phyloP scores from a whole-genome alignment of 2,797 vertebrate species.

The Danio tinwini region DNA sequence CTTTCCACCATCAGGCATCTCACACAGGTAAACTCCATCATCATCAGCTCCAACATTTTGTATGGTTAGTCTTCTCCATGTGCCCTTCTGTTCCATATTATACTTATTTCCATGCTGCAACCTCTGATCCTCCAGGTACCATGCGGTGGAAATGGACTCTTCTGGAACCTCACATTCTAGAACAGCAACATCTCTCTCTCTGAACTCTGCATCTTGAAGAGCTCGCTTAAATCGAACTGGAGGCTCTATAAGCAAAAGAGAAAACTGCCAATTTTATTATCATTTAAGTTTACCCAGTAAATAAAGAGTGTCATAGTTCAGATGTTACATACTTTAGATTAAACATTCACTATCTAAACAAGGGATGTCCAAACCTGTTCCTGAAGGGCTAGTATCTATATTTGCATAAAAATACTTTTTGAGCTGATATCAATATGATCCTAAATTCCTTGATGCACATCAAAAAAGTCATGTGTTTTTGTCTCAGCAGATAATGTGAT shows the following conservation, averaged over 20 bases:
- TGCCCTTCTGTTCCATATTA: slow-evolving; percentile 88
- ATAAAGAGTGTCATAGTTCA: background rate
- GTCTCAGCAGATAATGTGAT: too few relatives aligned
- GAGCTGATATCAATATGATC: too few relatives aligned
- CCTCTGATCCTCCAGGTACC: slow-evolving; percentile 94
- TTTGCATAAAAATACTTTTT: too few relatives aligned
- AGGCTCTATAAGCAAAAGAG: slow-evolving; percentile 75
- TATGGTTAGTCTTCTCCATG: slow-evolving; percentile 86
- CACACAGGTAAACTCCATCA: slow-evolving; percentile 94
- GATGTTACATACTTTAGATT: background rate
- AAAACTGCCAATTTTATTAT: background rate
- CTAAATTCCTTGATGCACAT: too few relatives aligned
- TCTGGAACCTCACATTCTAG: slow-evolving; percentile 93
- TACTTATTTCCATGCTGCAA: slow-evolving; percentile 90
- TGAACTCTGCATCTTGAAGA: slow-evolving; percentile 86
- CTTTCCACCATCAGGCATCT: slow-evolving; percentile 91
- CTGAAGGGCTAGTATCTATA: too few relatives aligned
- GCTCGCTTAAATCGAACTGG: slow-evolving; percentile 83
- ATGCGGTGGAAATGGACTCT: slow-evolving; percentile 83
- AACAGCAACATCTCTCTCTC: slow-evolving; percentile 84
- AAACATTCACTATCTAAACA: background rate
- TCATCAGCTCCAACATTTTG: slow-evolving; percentile 86
- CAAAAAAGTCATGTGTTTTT: too few relatives aligned
- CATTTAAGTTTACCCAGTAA: background rate
- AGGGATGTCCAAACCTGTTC: too few relatives aligned